Evolutionary conservation across 2,888 invertebrate species (phyloP).

Genomic region (Drosophila heteroneura): DNA sequence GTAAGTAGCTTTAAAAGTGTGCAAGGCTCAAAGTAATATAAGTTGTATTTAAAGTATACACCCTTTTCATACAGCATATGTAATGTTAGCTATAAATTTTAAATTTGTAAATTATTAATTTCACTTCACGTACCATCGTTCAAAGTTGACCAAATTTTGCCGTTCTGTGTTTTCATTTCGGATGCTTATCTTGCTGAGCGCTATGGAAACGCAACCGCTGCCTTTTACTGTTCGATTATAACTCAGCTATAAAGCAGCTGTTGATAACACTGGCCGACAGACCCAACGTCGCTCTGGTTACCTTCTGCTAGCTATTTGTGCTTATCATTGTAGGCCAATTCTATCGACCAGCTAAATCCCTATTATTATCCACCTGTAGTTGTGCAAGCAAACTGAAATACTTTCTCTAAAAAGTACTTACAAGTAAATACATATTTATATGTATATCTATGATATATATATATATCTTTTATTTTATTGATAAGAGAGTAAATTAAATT

Average conservation of each 20-base stretch:
- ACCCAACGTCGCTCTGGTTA: neutral
- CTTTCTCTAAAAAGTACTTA: neutral
- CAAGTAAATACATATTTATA: neutral
- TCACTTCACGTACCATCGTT: slow-evolving; percentile 49
- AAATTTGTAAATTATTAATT: neutral
- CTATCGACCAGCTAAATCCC: too few species aligned
- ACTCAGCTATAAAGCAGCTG: slow-evolving; percentile 52
- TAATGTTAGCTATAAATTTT: neutral
- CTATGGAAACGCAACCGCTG: slow-evolving; percentile 13
- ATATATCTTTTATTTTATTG: too few species aligned
- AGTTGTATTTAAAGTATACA: neutral
- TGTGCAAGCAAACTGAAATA: neutral
- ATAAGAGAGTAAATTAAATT: neutral
- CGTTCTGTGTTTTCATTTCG: slow-evolving; percentile 53
- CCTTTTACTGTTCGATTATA: slow-evolving; percentile 24
- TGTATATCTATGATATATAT: too few species aligned
- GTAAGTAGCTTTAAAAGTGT: neutral
- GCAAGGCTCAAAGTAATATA: neutral
- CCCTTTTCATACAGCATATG: neutral
- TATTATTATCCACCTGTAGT: neutral
- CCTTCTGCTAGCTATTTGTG: neutral
- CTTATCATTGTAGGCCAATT: neutral
- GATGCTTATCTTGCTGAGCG: slow-evolving; percentile 30
- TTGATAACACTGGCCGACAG: slow-evolving; percentile 11
- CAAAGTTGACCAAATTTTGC: slow-evolving; percentile 71